Evolutionary conservation across 2,797 vertebrate genomes (phyloP).

Genomic region (Margarornis squamiger): DNA sequence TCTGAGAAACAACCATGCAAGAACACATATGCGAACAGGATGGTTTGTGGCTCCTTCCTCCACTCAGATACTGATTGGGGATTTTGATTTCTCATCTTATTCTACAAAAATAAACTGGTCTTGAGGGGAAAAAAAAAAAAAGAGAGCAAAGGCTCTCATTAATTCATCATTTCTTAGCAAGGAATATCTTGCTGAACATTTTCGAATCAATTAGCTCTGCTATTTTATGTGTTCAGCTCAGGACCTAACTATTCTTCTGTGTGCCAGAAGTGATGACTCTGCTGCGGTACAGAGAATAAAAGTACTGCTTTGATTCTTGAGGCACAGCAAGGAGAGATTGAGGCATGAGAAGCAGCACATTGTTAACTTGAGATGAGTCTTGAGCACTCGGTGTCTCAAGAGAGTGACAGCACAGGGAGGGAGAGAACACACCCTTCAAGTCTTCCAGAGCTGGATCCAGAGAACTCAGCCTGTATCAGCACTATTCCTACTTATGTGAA

Average conservation of each 20-base stretch:
- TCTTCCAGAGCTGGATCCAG: background rate
- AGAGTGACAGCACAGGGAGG: background rate
- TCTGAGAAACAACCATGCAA: background rate
- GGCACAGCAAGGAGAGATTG: background rate
- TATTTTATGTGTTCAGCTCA: background rate
- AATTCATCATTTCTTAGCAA: background rate
- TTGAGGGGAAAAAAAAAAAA: background rate
- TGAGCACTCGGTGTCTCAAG: accelerated
- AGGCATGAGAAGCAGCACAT: accelerated
- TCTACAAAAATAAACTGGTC: background rate
- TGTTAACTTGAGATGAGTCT: background rate
- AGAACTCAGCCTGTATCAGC: background rate
- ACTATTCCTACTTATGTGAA: background rate
- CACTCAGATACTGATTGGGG: background rate
- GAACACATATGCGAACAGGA: background rate
- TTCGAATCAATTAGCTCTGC: background rate
- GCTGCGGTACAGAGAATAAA: background rate
- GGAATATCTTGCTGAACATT: background rate
- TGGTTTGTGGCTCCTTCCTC: background rate
- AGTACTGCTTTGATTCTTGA: background rate
- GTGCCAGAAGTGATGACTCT: background rate
- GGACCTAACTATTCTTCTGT: background rate
- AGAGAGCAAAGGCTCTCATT: background rate
- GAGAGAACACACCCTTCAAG: background rate
- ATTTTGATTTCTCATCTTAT: background rate